These are phyloP conservation scores for Pogonocichla stellata DNA, from an alignment of 2,113 vertebrate genomes.

Conservation along the genomic window DNA sequence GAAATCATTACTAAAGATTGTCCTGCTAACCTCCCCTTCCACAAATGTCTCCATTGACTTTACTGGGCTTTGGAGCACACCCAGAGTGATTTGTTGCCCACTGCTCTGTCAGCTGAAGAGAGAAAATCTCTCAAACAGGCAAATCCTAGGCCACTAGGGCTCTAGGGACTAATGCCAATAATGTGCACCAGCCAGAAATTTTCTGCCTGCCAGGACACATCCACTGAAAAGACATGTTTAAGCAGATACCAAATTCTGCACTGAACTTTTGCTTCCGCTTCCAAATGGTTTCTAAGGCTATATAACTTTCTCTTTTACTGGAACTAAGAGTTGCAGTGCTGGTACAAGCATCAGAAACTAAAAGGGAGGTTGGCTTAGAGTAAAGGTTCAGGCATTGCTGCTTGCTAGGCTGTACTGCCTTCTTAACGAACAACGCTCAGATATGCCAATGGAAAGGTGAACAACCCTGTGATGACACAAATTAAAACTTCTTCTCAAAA, in stretches of 20 bases:
- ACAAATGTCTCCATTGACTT: constrained; percentile 31
- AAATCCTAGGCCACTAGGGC: background rate
- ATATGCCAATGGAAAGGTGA: background rate
- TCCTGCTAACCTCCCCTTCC: constrained; percentile 22
- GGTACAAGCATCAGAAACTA: background rate
- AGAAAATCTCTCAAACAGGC: background rate
- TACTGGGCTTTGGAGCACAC: background rate
- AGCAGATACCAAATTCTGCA: background rate
- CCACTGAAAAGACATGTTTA: background rate
- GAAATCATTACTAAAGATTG: constrained; percentile 49
- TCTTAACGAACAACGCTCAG: background rate
- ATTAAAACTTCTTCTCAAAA: background rate
- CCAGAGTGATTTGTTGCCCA: background rate
- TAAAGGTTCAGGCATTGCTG: background rate
- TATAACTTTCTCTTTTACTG: background rate
- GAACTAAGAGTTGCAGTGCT: background rate
- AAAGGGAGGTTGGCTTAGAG: background rate
- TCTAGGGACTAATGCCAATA: background rate
- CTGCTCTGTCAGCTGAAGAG: constrained; percentile 8
- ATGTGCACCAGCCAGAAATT: background rate
- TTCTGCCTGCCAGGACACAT: background rate
- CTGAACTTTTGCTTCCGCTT: background rate
- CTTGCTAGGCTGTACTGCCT: background rate
- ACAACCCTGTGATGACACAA: background rate
- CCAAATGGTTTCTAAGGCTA: background rate